Evolutionary conservation across 2,888 invertebrate genomes (phyloP), one percentile per base, ranked within the genome.

Genomic region (Cantharis lateralis): DNA sequence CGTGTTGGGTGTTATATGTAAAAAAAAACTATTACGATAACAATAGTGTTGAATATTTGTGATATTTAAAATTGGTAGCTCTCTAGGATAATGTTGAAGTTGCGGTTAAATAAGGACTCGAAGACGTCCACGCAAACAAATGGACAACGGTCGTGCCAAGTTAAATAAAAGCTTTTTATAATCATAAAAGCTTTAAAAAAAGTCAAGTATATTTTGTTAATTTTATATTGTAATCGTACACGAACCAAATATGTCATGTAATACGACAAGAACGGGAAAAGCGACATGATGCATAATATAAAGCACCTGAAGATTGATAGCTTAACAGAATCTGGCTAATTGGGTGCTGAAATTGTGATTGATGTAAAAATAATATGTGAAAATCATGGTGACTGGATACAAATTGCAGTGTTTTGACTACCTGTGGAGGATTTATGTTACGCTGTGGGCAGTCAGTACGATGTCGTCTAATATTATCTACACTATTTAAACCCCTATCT

Each of bases 311-410:
- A 84, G 84, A 84, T 84, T 84, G 84, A 84, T 84, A 84, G 83
- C 81, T 81, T 82, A 75, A 26, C 78, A 80, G 81, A 83, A 83
- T 81, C 81, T 80, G 80, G 80, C 84, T 85, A 87, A 87, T 87
- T 87, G 86, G 86, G 86, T 86, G 86, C 85, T 86, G 87, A 87
- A 86, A 84, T 82, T 82, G 85, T 87, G 87, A 87, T 87, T 87
- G 87, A 87, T 87, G 86, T 86, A 85, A 86, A 87, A 87, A 87
- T 87, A 87, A 87, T 87, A 87, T 86, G 86, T 87, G 87, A 87
- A 87, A 87, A 87, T 87, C 87, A 87, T 84, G 86, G 84, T 86
- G 86, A 87, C 86, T 86, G 84, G 83, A 82, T 83, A 86, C 83
- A 84, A 83, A 84, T 84, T 83, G 83, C 84, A 81, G 80, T 82